phyloP scores from a whole-genome alignment of 1,140 invertebrate genomes.

The Octopus sinensis region DNA sequence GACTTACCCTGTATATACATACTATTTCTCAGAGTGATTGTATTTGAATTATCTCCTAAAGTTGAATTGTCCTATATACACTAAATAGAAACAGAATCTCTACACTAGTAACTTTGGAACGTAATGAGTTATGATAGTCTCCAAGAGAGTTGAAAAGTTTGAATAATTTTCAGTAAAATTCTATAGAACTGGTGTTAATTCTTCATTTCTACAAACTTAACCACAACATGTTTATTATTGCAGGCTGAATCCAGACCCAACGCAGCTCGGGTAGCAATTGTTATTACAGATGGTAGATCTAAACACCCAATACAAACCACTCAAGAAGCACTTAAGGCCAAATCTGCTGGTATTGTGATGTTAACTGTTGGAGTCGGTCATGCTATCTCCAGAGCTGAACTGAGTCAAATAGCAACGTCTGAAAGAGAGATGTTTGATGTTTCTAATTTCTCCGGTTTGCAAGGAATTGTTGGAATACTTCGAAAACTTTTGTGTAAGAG shows the following conservation, averaged over 20 bases:
- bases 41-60: no score
- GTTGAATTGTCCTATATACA: no score
- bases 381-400: slow-evolving; percentile 33
- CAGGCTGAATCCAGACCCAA: slow-evolving; percentile 27
- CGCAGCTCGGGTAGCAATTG: slow-evolving; percentile 36
- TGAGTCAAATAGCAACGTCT: slow-evolving; percentile 31
- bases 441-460: slow-evolving; percentile 28
- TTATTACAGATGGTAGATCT: slow-evolving; percentile 44
- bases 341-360: slow-evolving; percentile 32
- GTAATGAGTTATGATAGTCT: no score
- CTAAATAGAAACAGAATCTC: no score
- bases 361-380: slow-evolving; percentile 37
- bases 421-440: slow-evolving; percentile 29
- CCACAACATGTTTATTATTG: no score
- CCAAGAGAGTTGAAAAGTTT: no score
- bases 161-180: no score
- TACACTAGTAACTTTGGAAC: no score
- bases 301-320: slow-evolving; percentile 28
- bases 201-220: no score
- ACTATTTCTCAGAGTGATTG: no score
- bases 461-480: background rate
- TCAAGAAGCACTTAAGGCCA: slow-evolving; percentile 27
- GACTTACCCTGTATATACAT: no score
- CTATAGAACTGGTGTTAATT: no score
- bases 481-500: background rate